Conservation (phyloP, 2,113 vertebrate genomes). For the Scartelaos histophorus region DNA sequence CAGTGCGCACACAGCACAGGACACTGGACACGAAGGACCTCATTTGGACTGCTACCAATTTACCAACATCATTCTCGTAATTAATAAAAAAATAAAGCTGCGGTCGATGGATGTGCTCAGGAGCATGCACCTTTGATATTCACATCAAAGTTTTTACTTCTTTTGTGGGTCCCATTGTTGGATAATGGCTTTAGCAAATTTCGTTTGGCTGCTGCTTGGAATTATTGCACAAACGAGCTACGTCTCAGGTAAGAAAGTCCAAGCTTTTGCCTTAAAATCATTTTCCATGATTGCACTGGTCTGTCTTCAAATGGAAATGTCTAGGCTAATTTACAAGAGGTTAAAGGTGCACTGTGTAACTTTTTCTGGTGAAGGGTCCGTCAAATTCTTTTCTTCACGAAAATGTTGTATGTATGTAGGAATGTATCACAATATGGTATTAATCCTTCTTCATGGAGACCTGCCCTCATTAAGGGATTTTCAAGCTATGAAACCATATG, state of each 20-base stretch:
- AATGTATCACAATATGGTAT: too few relatives aligned
- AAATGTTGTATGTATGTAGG: too few relatives aligned
- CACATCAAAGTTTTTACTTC: background rate
- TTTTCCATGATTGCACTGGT: too few relatives aligned
- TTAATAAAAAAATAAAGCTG: background rate
- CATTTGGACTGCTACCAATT: constrained; percentile 1
- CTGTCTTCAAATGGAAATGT: too few relatives aligned
- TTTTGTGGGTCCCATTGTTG: constrained; percentile 26
- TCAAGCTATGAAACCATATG: too few relatives aligned
- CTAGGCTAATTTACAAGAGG: too few relatives aligned
- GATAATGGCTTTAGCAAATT: constrained; percentile 69
- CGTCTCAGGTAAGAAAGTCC: constrained; percentile 66
- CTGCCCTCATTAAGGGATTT: too few relatives aligned
- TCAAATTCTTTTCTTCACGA: too few relatives aligned
- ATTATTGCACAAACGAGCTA: constrained; percentile 55
- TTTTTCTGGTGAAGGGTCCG: too few relatives aligned
- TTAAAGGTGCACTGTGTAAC: too few relatives aligned
- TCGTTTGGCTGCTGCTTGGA: constrained; percentile 55
- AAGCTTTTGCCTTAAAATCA: too few relatives aligned
- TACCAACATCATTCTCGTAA: constrained; percentile 5
- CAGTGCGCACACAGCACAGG: constrained; percentile 9
- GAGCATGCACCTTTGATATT: constrained; percentile 13
- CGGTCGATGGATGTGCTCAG: constrained; percentile 34
- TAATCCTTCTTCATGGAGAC: too few relatives aligned
- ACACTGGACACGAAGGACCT: background rate